Conservation (phyloP, 1,140 invertebrate genomes). For the Dendrolimus punctatus region DNA sequence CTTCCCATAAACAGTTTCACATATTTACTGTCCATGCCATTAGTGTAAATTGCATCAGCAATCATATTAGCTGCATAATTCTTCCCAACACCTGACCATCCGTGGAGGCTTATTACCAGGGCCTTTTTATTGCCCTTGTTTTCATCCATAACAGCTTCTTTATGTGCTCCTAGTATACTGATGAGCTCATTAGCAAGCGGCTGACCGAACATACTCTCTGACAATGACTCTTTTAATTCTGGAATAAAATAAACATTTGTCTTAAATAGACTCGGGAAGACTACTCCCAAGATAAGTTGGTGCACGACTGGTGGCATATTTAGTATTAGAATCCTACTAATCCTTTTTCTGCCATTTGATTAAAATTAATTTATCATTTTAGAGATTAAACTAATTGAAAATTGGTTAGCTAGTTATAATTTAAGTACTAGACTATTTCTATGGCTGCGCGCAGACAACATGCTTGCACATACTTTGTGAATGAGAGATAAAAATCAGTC, state of each 20-base stretch:
- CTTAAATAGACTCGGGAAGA: not conserved
- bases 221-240: conserved; percentile 47
- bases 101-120: conserved; percentile 84
- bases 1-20: conserved; percentile 88
- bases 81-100: conserved; percentile 88
- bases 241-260: conserved; percentile 14
- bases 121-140: conserved; percentile 75
- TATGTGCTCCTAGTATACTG: conserved; percentile 65
- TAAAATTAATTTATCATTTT: no score
- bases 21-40: conserved; percentile 83
- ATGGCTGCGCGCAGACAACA: no score
- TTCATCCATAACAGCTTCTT: conserved; percentile 68
- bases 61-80: conserved; percentile 90
- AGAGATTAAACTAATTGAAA: no score
- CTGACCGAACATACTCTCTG: conserved; percentile 76
- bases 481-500: no score
- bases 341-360: no score
- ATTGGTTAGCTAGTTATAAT: no score
- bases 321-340: no score
- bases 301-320: no score
- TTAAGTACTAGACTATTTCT: no score
- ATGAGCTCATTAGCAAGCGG: conserved; percentile 75
- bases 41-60: conserved; percentile 80
- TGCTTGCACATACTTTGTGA: no score
- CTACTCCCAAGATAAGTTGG: no score